phyloP scores from a whole-genome alignment of 2,888 invertebrate genomes.

The Phyllotreta cruciferae region DNA sequence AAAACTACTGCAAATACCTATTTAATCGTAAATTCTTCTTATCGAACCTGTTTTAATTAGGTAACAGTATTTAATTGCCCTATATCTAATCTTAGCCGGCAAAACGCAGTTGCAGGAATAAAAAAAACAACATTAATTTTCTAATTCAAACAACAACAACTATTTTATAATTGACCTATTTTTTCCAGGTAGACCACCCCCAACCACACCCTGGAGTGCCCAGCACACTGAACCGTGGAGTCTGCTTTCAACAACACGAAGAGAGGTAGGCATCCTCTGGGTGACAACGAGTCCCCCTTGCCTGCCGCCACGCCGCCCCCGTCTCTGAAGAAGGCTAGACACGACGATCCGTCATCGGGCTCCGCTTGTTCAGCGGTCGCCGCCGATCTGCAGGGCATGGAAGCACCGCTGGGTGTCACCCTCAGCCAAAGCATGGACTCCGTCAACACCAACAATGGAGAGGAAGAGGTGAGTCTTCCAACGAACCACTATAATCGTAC shows the following conservation, averaged over 20 bases:
- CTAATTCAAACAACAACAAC: too few relatives aligned
- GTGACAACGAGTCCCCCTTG: conserved; percentile 49
- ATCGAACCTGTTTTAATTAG: neutral
- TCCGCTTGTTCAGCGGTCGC: conserved; percentile 49
- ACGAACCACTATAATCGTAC: neutral
- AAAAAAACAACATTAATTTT: too few relatives aligned
- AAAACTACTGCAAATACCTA: neutral
- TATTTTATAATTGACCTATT: too few relatives aligned
- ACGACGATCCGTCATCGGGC: conserved; percentile 54
- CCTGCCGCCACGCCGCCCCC: conserved; percentile 55
- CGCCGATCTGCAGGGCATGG: conserved; percentile 63
- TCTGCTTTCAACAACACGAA: conserved; percentile 60
- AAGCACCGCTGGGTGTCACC: conserved; percentile 76
- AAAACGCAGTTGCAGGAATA: too few relatives aligned
- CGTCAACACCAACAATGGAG: conserved; percentile 93
- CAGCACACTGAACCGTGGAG: conserved; percentile 59
- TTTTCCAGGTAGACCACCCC: conserved; percentile 17
- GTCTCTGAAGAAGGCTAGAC: conserved; percentile 58
- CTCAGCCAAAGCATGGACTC: conserved; percentile 98
- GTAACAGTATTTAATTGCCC: too few relatives aligned
- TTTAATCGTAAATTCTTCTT: neutral
- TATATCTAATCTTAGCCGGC: too few relatives aligned
- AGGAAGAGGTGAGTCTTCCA: conserved; percentile 86
- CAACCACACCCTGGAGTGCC: conserved; percentile 39
- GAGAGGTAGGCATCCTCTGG: conserved; percentile 61